Evolutionary conservation across 2,797 vertebrate genomes (phyloP), one percentile per base, ranked within the genome.

Genomic region (Melanotaenia maccullochi): DNA sequence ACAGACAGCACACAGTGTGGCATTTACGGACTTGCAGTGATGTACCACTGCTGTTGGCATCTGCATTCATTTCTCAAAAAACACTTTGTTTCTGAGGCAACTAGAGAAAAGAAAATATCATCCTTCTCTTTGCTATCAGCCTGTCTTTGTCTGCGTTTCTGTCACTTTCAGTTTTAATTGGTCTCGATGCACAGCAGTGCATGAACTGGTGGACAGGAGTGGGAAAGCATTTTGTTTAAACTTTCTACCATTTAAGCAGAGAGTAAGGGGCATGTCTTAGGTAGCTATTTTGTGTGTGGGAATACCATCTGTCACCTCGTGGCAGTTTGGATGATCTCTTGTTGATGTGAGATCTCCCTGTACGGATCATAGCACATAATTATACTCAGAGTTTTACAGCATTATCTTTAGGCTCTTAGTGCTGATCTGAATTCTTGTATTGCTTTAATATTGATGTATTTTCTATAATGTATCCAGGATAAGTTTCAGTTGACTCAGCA

Each of bases 241-340:
- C 2, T 32, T 74, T 33, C 73, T 40, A 59, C 25, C 35, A 40
- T 87, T 82, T 49, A 82, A 79, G 76, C 66, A 73, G 64, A 69
- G 42, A 69, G 54, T 75, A 61, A 57, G 66, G 68, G 65, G 64
- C 54, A 33, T 60, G 24, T 83, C 79, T 82, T 66, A 35, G 72
- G 51, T 75, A 61, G 25, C 24, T 67, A 51, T 33, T 40, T 69
- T 68, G 49, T 79, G 66, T 76, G 61, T 52, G 69, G 74, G 85
- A 70, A 75, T 78, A 81, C 90, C 91, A 94, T 93, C 91, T 93
- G 93, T 93, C 85, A 87, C 80, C 79, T 79, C 83, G 81, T 81
- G 87, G 89, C 81, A 54, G 78, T 88, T 84, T 79, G 73, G 66
- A 49, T 83, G 85, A 87, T 88, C 84, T 82, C 74, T 82, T 76